A percentile compares a stretch with the other conserved stretches of the same genome.
These are phyloP conservation scores for Miichthys miiuy DNA, from an alignment of 2,797 vertebrate genomes.

Conservation along the genomic window DNA sequence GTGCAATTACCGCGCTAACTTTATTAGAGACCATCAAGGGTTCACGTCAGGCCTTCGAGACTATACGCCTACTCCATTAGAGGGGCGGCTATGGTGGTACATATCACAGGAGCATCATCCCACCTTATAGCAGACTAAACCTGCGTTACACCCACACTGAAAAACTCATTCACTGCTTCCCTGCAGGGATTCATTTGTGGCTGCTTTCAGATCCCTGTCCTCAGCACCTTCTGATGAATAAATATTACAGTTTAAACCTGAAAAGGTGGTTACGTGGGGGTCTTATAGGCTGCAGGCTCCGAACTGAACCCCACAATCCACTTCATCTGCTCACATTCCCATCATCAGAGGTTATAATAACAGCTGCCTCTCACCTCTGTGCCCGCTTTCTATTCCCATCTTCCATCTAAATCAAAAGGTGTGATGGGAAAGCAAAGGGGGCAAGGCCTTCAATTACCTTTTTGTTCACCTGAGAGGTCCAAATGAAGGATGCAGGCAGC, in stretches of 20 bases:
- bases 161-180: slow-evolving; percentile 38
- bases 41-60: slow-evolving; percentile 53
- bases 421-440: slow-evolving; percentile 49
- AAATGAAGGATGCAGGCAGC: slow-evolving; percentile 68
- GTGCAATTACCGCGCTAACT: slow-evolving; percentile 50
- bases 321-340: slow-evolving; percentile 43
- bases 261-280: slow-evolving; percentile 17
- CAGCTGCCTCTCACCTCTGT: slow-evolving; percentile 32
- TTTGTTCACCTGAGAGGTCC: slow-evolving; percentile 74
- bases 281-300: not conserved
- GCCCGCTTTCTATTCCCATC: slow-evolving; percentile 35
- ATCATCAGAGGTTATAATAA: slow-evolving; percentile 42
- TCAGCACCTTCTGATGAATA: slow-evolving; percentile 26
- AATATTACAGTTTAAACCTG: slow-evolving; percentile 26
- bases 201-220: slow-evolving; percentile 28
- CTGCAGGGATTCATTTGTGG: slow-evolving; percentile 42
- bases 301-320: slow-evolving; percentile 37
- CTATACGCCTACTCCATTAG: slow-evolving; percentile 41
- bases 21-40: slow-evolving; percentile 45
- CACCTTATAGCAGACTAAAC: slow-evolving; percentile 55
- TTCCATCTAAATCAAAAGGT: slow-evolving; percentile 47
- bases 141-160: slow-evolving; percentile 45
- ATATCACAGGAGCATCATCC: slow-evolving; percentile 45
- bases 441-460: slow-evolving; percentile 52
- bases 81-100: slow-evolving; percentile 36